Percentiles rank a stretch among this genome's conserved stretches.
These are phyloP conservation scores for Ctenoplectra terminalis DNA, from an alignment of 1,140 invertebrate genomes.

Conservation along the genomic window DNA sequence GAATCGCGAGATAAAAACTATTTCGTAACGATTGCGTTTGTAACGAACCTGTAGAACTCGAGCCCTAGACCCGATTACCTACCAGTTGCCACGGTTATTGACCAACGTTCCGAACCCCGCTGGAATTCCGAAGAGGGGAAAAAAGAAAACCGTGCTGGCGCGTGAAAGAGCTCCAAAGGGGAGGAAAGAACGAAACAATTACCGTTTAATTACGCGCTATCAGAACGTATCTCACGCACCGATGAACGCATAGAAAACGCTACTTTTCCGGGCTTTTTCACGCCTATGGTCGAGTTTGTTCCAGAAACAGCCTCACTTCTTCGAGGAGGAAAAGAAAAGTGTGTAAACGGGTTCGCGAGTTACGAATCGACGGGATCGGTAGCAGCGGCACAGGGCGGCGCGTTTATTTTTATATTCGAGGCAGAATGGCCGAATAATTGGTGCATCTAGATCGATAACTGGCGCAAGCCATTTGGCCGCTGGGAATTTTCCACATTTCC, in stretches of 20 bases:
- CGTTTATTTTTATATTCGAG: constrained; percentile 1
- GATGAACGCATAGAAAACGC: not conserved
- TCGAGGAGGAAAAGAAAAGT: not conserved
- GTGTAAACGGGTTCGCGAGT: not conserved
- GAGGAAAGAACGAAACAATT: not conserved
- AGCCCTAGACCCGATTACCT: not conserved
- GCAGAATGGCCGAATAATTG: constrained; percentile 24
- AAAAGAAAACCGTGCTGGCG: not conserved
- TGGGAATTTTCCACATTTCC: constrained; percentile 12
- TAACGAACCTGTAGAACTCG: constrained; percentile 10
- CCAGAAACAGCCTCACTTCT: no score
- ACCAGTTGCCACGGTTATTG: constrained; percentile 1
- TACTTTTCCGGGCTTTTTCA: not conserved
- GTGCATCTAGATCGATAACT: constrained; percentile 2
- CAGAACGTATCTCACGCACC: not conserved
- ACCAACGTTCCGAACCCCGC: no score
- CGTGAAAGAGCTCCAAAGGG: not conserved
- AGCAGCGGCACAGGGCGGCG: not conserved
- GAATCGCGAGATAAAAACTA: constrained; percentile 2
- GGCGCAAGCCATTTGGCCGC: not conserved
- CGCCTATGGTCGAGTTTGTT: not conserved
- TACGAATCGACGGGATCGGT: no score
- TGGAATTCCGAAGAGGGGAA: not conserved
- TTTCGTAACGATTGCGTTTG: not conserved
- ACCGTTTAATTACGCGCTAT: not conserved